Percentiles rank a stretch among this genome's conserved stretches.
These are phyloP conservation scores for Drymodes brunneopygia DNA, from an alignment of 2,113 vertebrate species.

Conservation along the genomic window DNA sequence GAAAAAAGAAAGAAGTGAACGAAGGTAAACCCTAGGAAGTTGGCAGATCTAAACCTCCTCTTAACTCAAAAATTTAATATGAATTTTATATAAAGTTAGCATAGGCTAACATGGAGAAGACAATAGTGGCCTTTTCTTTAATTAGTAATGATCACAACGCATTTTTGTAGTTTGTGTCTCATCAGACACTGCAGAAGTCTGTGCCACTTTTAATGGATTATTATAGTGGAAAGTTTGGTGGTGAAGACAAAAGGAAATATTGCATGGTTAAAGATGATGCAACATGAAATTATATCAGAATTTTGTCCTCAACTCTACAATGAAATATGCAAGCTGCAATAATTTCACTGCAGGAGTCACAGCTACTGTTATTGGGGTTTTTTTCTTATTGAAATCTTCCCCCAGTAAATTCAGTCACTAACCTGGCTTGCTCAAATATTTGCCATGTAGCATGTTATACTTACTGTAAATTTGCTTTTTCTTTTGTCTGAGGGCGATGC, in stretches of 20 bases:
- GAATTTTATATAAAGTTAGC: background rate
- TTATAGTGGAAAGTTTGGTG: background rate
- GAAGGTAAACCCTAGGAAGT: background rate
- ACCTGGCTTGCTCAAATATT: background rate
- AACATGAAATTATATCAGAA: background rate
- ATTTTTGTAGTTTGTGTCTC: background rate
- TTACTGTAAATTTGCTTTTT: background rate
- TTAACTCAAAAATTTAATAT: background rate
- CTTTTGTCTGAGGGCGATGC: background rate
- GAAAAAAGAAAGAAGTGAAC: background rate
- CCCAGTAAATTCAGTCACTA: background rate
- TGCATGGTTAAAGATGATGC: background rate
- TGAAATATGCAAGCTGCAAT: background rate
- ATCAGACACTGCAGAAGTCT: background rate
- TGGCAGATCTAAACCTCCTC: background rate
- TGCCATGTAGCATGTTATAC: background rate
- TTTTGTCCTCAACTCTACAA: background rate
- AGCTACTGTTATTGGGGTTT: background rate
- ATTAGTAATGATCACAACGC: background rate
- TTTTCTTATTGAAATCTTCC: background rate
- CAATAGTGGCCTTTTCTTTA: background rate
- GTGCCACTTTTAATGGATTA: background rate
- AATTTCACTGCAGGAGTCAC: background rate
- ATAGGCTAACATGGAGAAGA: background rate
- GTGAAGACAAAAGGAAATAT: background rate